phyloP scores from a whole-genome alignment of 1,140 invertebrate genomes.

The Nasonia longicornis region DNA sequence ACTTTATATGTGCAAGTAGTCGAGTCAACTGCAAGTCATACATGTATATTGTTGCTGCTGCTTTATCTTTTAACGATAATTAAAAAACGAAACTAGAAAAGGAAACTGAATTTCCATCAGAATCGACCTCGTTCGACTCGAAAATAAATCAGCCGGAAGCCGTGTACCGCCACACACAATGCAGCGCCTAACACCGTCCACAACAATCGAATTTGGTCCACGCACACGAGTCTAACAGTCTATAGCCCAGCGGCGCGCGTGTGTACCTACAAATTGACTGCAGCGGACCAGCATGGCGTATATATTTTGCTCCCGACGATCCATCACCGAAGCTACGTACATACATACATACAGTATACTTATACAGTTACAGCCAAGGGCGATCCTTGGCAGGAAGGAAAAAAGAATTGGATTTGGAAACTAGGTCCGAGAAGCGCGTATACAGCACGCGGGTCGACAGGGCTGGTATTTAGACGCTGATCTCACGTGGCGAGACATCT shows the following conservation, averaged over 20 bases:
- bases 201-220: not conserved
- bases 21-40: too few species aligned
- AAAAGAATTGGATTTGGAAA: not conserved
- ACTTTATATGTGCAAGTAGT: too few species aligned
- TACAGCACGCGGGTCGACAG: conserved; percentile 29
- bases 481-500: conserved; percentile 63
- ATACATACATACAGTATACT: too few species aligned
- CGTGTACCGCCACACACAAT: too few species aligned
- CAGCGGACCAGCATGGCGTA: not conserved
- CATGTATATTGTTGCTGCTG: too few species aligned
- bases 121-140: not conserved
- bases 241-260: not conserved
- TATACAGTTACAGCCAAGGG: not conserved
- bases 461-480: conserved; percentile 58
- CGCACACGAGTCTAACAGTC: not conserved
- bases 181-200: too few species aligned
- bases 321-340: not conserved
- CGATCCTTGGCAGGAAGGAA: not conserved
- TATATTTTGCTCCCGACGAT: not conserved
- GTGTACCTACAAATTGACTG: conserved; percentile 11
- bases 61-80: too few species aligned
- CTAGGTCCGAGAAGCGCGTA: not conserved
- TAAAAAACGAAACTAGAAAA: too few species aligned
- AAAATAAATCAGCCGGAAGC: not conserved
- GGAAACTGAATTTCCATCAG: too few species aligned